phyloP scores from a whole-genome alignment of 2,113 vertebrate species.

The Phrynosoma blainvillii region DNA sequence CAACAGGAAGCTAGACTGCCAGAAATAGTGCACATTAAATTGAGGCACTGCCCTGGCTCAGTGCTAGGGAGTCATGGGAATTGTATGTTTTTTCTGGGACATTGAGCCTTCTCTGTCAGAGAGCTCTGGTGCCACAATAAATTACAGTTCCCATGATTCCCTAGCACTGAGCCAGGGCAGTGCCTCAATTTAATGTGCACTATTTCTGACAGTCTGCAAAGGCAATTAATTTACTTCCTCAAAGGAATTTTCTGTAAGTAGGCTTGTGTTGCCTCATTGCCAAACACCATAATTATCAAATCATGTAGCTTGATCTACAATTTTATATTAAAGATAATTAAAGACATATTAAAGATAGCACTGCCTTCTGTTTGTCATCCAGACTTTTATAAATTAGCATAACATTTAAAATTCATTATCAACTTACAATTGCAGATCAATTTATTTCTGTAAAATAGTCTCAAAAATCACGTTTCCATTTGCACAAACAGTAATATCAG shows the following conservation, averaged over 20 bases:
- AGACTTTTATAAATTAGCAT: background rate
- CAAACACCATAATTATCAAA: background rate
- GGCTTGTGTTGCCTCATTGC: background rate
- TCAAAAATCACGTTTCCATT: constrained; percentile 10
- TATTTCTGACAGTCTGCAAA: no score
- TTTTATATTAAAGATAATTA: background rate
- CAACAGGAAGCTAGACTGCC: background rate
- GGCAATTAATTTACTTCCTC: background rate
- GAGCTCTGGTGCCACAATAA: no score
- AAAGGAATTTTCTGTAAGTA: background rate
- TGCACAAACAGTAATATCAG: background rate
- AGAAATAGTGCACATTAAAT: no score
- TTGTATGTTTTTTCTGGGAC: no score
- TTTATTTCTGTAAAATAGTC: background rate
- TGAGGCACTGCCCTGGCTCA: no score
- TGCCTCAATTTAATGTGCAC: no score
- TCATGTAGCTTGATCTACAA: background rate
- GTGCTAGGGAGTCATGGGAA: no score
- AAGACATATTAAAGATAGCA: background rate
- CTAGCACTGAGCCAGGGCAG: no score
- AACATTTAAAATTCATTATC: constrained; percentile 23
- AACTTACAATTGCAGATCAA: background rate
- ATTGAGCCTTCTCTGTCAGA: no score
- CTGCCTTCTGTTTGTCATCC: background rate
- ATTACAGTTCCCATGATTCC: no score